These are phyloP conservation scores for Pseudoatta argentina DNA, from an alignment of 1,140 invertebrate genomes.

Conservation along the genomic window DNA sequence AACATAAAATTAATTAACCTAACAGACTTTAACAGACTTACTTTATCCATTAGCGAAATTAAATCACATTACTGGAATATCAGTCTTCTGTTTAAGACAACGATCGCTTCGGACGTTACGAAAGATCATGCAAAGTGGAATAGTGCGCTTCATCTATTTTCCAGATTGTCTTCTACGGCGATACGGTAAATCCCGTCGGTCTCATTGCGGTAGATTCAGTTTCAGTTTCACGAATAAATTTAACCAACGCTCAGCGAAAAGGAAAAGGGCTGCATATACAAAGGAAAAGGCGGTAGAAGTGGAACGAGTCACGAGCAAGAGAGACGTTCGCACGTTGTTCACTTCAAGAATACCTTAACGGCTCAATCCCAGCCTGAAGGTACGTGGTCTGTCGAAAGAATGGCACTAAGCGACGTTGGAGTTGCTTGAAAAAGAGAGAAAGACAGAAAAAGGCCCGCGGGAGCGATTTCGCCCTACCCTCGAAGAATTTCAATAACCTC, in stretches of 20 bases:
- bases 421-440: constrained; percentile 23
- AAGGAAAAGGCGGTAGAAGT: constrained; percentile 29
- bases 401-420: constrained; percentile 56
- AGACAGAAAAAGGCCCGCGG: background rate
- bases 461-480: constrained; percentile 19
- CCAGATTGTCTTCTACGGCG: constrained; percentile 25
- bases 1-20: background rate
- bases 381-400: constrained; percentile 68
- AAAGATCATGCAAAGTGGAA: constrained; percentile 13
- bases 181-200: constrained; percentile 52
- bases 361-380: constrained; percentile 69
- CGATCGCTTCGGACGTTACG: background rate
- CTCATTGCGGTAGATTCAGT: constrained; percentile 39
- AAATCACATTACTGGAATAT: background rate
- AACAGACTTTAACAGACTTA: background rate
- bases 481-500: constrained; percentile 79
- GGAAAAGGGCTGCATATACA: constrained; percentile 26
- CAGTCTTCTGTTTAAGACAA: background rate
- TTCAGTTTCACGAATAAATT: constrained; percentile 63
- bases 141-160: constrained; percentile 56
- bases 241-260: constrained; percentile 46
- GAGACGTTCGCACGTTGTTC: constrained; percentile 74
- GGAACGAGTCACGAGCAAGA: background rate
- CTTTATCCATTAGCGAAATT: background rate
- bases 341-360: constrained; percentile 70